Conservation (phyloP, 2,113 vertebrate genomes). For the Rhizomys pruinosus region DNA sequence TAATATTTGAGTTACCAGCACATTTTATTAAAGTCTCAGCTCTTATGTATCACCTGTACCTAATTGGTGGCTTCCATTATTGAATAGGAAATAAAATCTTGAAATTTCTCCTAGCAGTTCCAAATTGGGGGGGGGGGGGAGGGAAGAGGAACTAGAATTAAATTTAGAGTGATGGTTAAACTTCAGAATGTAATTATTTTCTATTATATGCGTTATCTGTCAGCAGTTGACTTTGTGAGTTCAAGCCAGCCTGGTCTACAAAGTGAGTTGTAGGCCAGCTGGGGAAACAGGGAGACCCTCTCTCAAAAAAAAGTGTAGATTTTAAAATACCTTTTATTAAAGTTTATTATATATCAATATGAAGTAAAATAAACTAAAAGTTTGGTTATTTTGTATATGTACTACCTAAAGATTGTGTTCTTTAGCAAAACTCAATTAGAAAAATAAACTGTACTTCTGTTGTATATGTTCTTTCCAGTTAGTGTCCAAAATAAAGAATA, state of each 20-base stretch:
- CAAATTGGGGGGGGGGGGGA: neutral
- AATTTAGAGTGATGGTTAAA: neutral
- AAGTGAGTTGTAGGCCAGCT: too few species aligned
- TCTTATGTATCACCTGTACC: neutral
- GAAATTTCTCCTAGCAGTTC: neutral
- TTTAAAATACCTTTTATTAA: conserved; percentile 23
- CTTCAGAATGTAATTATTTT: neutral
- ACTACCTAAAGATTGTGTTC: neutral
- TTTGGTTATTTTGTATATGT: neutral
- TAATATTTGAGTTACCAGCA: neutral
- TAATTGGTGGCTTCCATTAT: neutral
- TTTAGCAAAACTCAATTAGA: conserved; percentile 22
- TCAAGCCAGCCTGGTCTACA: too few species aligned
- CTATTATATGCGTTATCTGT: neutral
- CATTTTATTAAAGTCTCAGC: neutral
- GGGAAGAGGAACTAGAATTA: conserved; percentile 2
- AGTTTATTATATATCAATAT: neutral
- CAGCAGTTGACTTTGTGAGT: neutral
- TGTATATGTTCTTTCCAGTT: neutral
- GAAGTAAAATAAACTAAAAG: conserved; percentile 27
- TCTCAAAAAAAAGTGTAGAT: neutral
- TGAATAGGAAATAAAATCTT: neutral
- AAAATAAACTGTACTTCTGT: neutral
- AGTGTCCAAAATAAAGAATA: neutral
- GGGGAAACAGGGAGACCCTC: too few species aligned